phyloP scores from a whole-genome alignment of 1,140 invertebrate species.

The Mamestra configurata region DNA sequence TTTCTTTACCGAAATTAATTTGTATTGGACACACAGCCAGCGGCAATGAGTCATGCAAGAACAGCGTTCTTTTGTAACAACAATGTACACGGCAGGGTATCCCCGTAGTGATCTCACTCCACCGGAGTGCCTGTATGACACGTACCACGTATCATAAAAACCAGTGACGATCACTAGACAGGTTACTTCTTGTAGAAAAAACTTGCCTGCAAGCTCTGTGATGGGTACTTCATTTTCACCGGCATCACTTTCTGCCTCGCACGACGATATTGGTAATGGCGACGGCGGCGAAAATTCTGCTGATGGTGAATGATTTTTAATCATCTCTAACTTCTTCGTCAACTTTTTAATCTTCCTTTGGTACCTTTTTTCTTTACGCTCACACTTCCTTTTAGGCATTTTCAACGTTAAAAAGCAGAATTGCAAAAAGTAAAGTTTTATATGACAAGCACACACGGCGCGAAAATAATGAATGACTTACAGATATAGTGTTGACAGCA shows the following conservation, averaged over 20 bases:
- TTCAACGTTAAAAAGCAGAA: neutral
- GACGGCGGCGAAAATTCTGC: neutral
- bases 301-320: neutral
- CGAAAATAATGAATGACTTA: neutral
- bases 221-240: neutral
- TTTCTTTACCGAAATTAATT: neutral
- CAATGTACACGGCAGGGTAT: neutral
- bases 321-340: neutral
- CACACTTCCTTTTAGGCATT: neutral
- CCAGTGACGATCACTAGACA: neutral
- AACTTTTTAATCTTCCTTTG: too few species aligned
- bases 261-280: neutral
- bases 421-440: constrained; percentile 17
- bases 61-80: neutral
- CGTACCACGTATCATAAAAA: constrained; percentile 9
- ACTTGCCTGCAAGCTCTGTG: neutral
- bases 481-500: too few species aligned
- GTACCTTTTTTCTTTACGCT: constrained; percentile 1
- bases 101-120: constrained; percentile 12
- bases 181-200: constrained; percentile 9
- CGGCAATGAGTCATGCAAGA: neutral
- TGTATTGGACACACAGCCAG: neutral
- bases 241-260: neutral
- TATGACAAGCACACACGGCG: constrained; percentile 25
- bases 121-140: constrained; percentile 8